A percentile compares a stretch with the other conserved stretches of the same genome.
Evolutionary conservation across 1,140 invertebrate genomes (phyloP).

Genomic region (Musca domestica): DNA sequence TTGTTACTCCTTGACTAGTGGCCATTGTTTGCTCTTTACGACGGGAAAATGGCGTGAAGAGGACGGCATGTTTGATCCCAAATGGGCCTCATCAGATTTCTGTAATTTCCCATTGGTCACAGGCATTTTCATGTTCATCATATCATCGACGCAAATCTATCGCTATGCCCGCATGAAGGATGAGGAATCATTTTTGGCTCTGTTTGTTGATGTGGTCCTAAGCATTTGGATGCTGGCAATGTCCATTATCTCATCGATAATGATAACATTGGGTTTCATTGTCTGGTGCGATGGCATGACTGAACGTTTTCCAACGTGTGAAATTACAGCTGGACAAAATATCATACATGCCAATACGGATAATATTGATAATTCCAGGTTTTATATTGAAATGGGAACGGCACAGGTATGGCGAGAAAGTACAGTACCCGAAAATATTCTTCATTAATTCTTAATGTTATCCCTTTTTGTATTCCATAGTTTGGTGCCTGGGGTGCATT

Average conservation of each 20-base stretch:
- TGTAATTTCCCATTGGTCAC: constrained; percentile 88
- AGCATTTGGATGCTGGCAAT: constrained; percentile 72
- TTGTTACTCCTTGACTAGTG: constrained; percentile 67
- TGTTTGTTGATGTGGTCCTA: constrained; percentile 81
- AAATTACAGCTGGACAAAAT: constrained; percentile 79
- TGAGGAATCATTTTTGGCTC: constrained; percentile 89
- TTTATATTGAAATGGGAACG: constrained; percentile 85
- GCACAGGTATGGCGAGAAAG: constrained; percentile 61
- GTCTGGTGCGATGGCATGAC: constrained; percentile 88
- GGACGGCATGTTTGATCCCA: constrained; percentile 77
- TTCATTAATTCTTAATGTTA: background rate
- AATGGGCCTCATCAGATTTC: constrained; percentile 80
- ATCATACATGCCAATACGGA: constrained; percentile 74
- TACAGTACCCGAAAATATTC: no score
- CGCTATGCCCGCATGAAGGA: constrained; percentile 72
- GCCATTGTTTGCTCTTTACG: constrained; percentile 88
- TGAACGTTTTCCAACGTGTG: constrained; percentile 85
- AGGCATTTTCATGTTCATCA: constrained; percentile 72
- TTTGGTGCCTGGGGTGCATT: constrained; percentile 90
- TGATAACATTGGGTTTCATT: constrained; percentile 88
- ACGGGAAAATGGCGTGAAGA: constrained; percentile 81
- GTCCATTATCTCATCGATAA: constrained; percentile 75
- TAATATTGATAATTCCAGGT: constrained; percentile 74
- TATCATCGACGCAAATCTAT: constrained; percentile 79
- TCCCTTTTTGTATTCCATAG: constrained; percentile 53